Percentiles rank a stretch among this genome's conserved stretches.
Evolutionary conservation across 2,888 invertebrate species (phyloP).

Genomic region (Halictus ligatus): DNA sequence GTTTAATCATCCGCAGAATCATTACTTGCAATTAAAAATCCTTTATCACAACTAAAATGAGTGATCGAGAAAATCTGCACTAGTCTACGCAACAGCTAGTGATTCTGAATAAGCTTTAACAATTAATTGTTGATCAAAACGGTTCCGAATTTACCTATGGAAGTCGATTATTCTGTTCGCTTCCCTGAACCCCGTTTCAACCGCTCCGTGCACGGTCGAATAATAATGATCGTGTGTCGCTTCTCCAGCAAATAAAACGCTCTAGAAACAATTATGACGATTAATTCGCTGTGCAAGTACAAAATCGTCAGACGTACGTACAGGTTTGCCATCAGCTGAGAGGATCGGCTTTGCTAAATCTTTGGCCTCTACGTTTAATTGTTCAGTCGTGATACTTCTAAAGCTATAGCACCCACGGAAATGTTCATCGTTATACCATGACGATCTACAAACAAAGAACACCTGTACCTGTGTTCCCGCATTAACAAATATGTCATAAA

Average conservation of each 20-base stretch:
- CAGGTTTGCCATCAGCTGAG: conserved; percentile 84
- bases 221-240: conserved; percentile 88
- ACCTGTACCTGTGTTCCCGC: background rate
- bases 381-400: conserved; percentile 86
- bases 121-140: conserved; percentile 15
- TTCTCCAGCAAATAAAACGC: conserved; percentile 89
- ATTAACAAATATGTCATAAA: background rate
- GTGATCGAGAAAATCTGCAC: conserved; percentile 19
- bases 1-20: conserved; percentile 38
- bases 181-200: conserved; percentile 90
- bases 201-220: conserved; percentile 90
- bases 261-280: conserved; percentile 72
- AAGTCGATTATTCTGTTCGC: conserved; percentile 86
- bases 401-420: conserved; percentile 91
- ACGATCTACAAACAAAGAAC: conserved; percentile 82
- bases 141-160: conserved; percentile 73
- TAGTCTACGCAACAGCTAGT: conserved; percentile 9
- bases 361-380: conserved; percentile 84
- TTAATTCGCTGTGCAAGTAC: background rate
- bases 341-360: conserved; percentile 87
- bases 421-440: conserved; percentile 89
- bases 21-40: conserved; percentile 35
- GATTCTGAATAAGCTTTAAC: conserved; percentile 30
- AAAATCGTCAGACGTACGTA: conserved; percentile 55
- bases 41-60: conserved; percentile 24